A percentile compares a stretch with the other conserved stretches of the same genome.
Conservation (phyloP, 2,888 invertebrate genomes). For the Allophyes oxyacanthae region DNA sequence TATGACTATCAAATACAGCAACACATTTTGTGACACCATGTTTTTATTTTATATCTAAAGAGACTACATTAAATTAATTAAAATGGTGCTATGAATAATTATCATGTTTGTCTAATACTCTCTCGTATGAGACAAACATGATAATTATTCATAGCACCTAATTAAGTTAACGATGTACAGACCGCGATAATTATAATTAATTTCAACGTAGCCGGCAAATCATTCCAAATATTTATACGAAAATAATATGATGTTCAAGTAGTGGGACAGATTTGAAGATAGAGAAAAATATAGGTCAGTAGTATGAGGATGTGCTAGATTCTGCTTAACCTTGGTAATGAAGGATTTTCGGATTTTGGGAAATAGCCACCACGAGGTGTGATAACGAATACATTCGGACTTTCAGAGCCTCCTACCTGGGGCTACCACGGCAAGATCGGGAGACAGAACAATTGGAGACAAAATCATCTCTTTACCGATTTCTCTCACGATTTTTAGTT, state of each 20-base stretch:
- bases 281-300: neutral
- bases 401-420: no score
- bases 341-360: neutral
- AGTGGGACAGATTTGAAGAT: neutral
- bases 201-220: slow-evolving; percentile 19
- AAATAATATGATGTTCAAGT: slow-evolving; percentile 3
- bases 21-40: no score
- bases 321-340: neutral
- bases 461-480: no score
- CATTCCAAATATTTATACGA: slow-evolving; percentile 9
- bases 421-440: no score
- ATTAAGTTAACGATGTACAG: slow-evolving; percentile 29
- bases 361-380: no score
- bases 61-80: slow-evolving; percentile 15
- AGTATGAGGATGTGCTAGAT: neutral
- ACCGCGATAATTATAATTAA: slow-evolving; percentile 28
- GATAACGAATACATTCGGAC: no score
- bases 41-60: slow-evolving; percentile 22
- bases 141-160: slow-evolving; percentile 23
- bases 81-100: slow-evolving; percentile 19
- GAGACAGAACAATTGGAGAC: no score
- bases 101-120: slow-evolving; percentile 23
- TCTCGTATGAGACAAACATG: slow-evolving; percentile 25
- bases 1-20: no score
- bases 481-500: no score